phyloP scores from a whole-genome alignment of 1,140 invertebrate species.

The Caenorhabditis inopinata region DNA sequence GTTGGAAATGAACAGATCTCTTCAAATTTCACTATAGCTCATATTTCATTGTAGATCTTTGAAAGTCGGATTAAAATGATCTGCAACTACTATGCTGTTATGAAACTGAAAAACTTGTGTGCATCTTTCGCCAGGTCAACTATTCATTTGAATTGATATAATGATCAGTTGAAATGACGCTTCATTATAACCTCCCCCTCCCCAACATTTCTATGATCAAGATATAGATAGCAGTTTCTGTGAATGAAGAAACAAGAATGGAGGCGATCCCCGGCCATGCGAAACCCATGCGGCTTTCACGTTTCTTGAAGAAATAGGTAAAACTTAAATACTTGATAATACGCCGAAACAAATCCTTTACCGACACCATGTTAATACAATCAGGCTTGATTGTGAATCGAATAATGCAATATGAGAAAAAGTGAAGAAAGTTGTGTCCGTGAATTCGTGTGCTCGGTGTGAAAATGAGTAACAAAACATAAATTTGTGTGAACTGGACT shows the following conservation, averaged over 20 bases:
- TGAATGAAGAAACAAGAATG: background rate
- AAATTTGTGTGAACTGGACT: too few relatives aligned
- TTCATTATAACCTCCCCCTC: too few relatives aligned
- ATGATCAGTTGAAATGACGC: too few relatives aligned
- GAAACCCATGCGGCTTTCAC: background rate
- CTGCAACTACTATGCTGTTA: too few relatives aligned
- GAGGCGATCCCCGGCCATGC: background rate
- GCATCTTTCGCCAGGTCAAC: too few relatives aligned
- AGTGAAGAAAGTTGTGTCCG: too few relatives aligned
- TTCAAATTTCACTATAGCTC: background rate
- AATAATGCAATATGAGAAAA: too few relatives aligned
- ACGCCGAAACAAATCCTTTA: background rate
- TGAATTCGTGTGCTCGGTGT: background rate
- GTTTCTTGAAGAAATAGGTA: background rate
- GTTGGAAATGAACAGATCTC: background rate
- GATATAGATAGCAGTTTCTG: too few relatives aligned
- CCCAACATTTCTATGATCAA: too few relatives aligned
- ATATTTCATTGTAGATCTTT: conserved; percentile 7
- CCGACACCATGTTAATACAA: background rate
- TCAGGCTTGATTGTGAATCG: background rate
- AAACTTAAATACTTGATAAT: background rate
- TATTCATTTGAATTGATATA: too few relatives aligned
- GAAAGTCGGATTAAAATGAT: background rate
- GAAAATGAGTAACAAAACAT: too few relatives aligned
- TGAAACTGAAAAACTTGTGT: too few relatives aligned